Evolutionary conservation across 2,113 vertebrate species (phyloP), one percentile per base, ranked within the genome.

Genomic region (Hipposideros armiger): DNA sequence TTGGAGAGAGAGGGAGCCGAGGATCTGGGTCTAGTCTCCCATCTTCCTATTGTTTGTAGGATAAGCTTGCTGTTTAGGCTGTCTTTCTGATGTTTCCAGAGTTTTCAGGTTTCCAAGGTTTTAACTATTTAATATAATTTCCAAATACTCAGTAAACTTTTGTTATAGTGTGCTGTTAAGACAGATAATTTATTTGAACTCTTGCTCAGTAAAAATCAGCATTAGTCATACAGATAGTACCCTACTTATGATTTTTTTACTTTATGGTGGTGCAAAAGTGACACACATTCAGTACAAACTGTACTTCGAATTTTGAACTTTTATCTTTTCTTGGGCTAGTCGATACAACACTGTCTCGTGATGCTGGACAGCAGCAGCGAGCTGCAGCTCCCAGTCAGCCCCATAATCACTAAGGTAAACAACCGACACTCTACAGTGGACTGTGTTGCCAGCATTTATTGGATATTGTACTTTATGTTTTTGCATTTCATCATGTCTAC

Each of bases 131-230:
- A 54, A 36, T 73, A 62, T 40, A 52, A 78, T 94, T 93, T 96
- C 74, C 88, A 64, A 66, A 82, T 95, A 15, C 8, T 4, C 3
- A 45, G 74, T 90, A 74, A 87, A 26, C 64, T 54, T 96, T 95
- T 94, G 67, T 76, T 72, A 24, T 6, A 32, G 19, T 17, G 14
- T 73, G 24, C 77, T 95, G 17, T 97, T 96, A 15, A 62, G 50
- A 87, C 14, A 87, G 5, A n/a, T 26, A 16, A 85, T 93, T 77
- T 62, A 54, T 87, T 73, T 88, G 52, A 45, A 76, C 54, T 69
- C 92, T 72, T 47, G 40, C 15, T 70, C 97, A 97, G 96, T 73
- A 97, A 97, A 97, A 78, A 82, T 97, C 95, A 98, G 78, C 76
- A 15, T 42, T 93, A 30, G 78, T 93, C 84, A 66, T 16, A 30